A percentile compares a stretch with the other conserved stretches of the same genome.
These are phyloP conservation scores for Laothoe populi DNA, from an alignment of 2,888 invertebrate species.

Conservation along the genomic window DNA sequence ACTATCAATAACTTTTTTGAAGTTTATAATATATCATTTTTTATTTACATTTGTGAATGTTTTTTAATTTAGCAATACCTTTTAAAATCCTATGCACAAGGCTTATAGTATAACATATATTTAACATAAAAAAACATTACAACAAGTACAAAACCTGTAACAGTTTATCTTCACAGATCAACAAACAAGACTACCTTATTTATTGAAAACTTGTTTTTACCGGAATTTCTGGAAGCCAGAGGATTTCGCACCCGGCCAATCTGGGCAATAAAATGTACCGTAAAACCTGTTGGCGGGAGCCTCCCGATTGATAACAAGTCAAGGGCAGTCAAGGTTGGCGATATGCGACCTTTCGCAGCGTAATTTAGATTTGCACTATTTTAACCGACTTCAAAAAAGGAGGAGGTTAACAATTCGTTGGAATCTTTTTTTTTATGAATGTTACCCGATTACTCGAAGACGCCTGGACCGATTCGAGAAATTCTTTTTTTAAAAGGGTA, in stretches of 20 bases:
- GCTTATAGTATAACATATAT: too few species aligned
- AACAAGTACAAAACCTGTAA: not conserved
- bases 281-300: conserved; percentile 71
- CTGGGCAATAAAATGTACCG: conserved; percentile 62
- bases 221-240: conserved; percentile 42
- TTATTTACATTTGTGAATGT: too few species aligned
- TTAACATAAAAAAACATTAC: not conserved
- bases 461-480: too few species aligned
- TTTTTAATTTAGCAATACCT: too few species aligned
- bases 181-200: conserved; percentile 45
- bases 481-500: too few species aligned
- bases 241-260: conserved; percentile 46
- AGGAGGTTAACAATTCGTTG: too few species aligned
- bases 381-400: too few species aligned
- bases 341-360: not conserved
- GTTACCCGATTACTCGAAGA: too few species aligned
- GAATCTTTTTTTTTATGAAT: too few species aligned
- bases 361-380: not conserved
- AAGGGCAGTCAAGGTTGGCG: conserved; percentile 65
- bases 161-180: conserved; percentile 29
- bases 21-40: too few species aligned
- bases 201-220: conserved; percentile 60
- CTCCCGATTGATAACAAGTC: conserved; percentile 57
- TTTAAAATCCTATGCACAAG: too few species aligned
- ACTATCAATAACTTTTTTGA: too few species aligned